Evolutionary conservation across 2,113 vertebrate species (phyloP), one percentile per base, ranked within the genome.

Genomic region (Formicarius rufipectus): DNA sequence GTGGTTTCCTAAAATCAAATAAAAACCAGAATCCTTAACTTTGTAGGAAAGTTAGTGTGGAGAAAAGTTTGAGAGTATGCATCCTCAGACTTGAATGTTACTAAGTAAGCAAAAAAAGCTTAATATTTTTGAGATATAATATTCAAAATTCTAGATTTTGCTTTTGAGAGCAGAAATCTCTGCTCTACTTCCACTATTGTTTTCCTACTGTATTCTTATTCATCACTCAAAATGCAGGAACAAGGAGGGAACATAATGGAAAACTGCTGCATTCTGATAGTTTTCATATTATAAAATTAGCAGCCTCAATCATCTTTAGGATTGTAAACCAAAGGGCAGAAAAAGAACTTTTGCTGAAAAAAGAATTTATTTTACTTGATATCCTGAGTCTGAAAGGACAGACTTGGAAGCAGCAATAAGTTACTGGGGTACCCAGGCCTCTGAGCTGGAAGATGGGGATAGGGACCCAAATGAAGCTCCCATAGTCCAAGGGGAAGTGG

Each of bases 351-450:
- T 85, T 86, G n/a, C 45, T 66, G 10, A 66, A 13, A 16, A 69
- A 47, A 52, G 7, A 37, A 35, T 50, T 68, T 49, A 42, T 47
- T 76, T 35, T 40, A 47, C 19, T 76, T 47, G 4, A 10, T 84
- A 49, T 87, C 16, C 4, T 52, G 3, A 31, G 21, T 45, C 27
- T 55, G 40, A 84, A 87, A 87, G 6, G 21, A 12, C 28, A 84
- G 62, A 52, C 4, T n/a, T 74, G 17, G 31, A 75, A 14, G 20
- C 16, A 78, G 33, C 40, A 62, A 6, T 30, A 50, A 52, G 5
- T 30, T 78, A 6, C 33, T 28, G 5, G 9, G 4, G 9, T 59
- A 30, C 3, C 5, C 44, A 85, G 13, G 2, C 4, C 3, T 0
- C 10, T 64, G 49, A 64, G 10, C 7, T 63, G 25, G 24, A 73